A percentile compares a stretch with the other conserved stretches of the same genome.
Evolutionary conservation across 2,113 vertebrate species (phyloP).

Genomic region (Albula glossodonta): DNA sequence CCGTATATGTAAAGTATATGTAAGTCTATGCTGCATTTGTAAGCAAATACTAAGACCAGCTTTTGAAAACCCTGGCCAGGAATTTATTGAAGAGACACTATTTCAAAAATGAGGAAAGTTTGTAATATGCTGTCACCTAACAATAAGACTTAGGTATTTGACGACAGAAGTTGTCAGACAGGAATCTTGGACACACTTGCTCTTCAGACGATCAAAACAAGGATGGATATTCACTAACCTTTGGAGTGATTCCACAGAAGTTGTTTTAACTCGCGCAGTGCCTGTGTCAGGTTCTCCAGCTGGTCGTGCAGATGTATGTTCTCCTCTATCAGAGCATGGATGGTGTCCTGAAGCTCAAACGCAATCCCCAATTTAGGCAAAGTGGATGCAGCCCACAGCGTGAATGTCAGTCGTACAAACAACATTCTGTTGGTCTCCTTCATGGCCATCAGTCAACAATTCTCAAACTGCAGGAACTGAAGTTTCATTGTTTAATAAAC

Average conservation of each 20-base stretch:
- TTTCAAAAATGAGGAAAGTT: background rate
- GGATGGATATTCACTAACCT: slow-evolving; percentile 50
- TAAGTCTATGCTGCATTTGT: background rate
- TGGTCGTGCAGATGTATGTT: slow-evolving; percentile 75
- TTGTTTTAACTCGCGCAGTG: slow-evolving; percentile 64
- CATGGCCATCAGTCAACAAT: background rate
- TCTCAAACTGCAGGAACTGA: background rate
- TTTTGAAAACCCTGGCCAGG: background rate
- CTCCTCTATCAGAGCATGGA: slow-evolving; percentile 73
- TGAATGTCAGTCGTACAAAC: background rate
- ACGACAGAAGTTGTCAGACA: background rate
- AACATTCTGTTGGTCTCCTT: slow-evolving; percentile 22
- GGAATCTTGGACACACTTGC: background rate
- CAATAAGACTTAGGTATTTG: no score
- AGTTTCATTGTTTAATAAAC: slow-evolving; percentile 7
- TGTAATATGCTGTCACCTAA: no score
- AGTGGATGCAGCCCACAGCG: background rate
- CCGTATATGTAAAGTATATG: background rate
- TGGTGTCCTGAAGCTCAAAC: slow-evolving; percentile 78
- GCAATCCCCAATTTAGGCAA: slow-evolving; percentile 12
- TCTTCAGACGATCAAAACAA: background rate
- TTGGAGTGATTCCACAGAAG: slow-evolving; percentile 68
- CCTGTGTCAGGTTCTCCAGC: slow-evolving; percentile 74
- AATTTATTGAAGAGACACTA: background rate
- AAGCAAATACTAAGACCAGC: background rate